phyloP scores from a whole-genome alignment of 2,888 invertebrate genomes.

The Tetropium fuscum region DNA sequence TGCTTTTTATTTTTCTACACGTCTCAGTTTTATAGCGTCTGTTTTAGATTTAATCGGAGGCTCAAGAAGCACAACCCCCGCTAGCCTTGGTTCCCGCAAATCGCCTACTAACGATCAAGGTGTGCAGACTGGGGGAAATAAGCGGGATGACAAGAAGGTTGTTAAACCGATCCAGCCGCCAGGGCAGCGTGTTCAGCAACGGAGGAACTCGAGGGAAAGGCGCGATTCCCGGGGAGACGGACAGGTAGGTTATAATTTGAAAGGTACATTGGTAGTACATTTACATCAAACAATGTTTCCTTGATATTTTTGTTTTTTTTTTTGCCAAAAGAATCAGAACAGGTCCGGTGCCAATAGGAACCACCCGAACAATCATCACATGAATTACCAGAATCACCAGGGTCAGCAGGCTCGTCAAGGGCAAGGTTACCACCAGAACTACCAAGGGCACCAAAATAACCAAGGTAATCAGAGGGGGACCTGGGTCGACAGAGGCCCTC shows the following conservation, averaged over 20 bases:
- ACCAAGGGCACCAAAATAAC: slow-evolving; percentile 35
- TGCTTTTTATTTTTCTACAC: slow-evolving; percentile 27
- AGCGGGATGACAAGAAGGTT: slow-evolving; percentile 62
- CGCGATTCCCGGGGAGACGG: slow-evolving; percentile 54
- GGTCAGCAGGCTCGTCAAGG: slow-evolving; percentile 40
- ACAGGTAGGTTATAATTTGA: slow-evolving; percentile 43
- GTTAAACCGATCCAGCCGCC: slow-evolving; percentile 61
- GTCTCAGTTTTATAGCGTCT: slow-evolving; percentile 58
- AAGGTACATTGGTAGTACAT: no score
- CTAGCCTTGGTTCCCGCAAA: slow-evolving; percentile 78
- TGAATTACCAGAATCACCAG: slow-evolving; percentile 49
- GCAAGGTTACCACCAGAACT: slow-evolving; percentile 53
- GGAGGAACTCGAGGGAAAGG: slow-evolving; percentile 56
- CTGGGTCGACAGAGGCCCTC: slow-evolving; percentile 51
- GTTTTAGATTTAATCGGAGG: slow-evolving; percentile 79
- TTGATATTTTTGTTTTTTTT: background rate
- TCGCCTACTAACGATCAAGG: slow-evolving; percentile 90
- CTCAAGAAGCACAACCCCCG: slow-evolving; percentile 87
- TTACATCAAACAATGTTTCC: no score
- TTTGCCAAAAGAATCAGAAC: slow-evolving; percentile 11
- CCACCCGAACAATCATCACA: slow-evolving; percentile 42
- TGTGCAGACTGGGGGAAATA: slow-evolving; percentile 73
- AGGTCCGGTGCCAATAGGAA: slow-evolving; percentile 14
- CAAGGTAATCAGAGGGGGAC: slow-evolving; percentile 44
- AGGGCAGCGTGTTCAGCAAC: slow-evolving; percentile 55